phyloP scores from a whole-genome alignment of 2,888 invertebrate species.

The Ormyrus thymus region DNA sequence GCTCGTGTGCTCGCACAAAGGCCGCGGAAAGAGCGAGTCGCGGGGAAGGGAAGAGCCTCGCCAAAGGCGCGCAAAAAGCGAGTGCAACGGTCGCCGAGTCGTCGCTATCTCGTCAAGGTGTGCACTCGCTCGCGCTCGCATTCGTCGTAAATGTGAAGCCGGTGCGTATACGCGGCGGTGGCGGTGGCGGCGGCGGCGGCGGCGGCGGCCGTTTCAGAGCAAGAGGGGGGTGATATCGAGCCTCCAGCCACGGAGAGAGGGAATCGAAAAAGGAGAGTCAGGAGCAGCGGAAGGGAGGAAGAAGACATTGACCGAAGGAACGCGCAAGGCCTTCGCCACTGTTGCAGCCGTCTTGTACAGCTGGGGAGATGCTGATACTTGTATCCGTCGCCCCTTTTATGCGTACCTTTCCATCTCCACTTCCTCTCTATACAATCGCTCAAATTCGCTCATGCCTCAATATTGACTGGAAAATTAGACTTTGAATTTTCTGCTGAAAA shows the following conservation, averaged over 20 bases:
- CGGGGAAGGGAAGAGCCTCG: not conserved
- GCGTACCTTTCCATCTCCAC: too few relatives aligned
- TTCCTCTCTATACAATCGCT: too few relatives aligned
- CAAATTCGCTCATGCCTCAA: too few relatives aligned
- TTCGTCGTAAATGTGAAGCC: conserved; percentile 10
- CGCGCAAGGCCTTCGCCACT: conserved; percentile 66
- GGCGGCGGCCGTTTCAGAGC: not conserved
- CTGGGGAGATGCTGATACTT: not conserved
- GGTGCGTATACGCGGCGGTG: conserved; percentile 12
- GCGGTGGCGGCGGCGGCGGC: not conserved
- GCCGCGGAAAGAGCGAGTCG: conserved; percentile 7
- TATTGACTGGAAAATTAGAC: too few relatives aligned
- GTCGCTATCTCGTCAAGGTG: conserved; percentile 36
- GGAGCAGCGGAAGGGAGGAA: conserved; percentile 56
- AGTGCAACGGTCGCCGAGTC: conserved; percentile 9
- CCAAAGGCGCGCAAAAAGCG: conserved; percentile 9
- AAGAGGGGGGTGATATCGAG: conserved; percentile 46
- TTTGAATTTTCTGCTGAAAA: too few relatives aligned
- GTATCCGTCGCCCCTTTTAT: too few relatives aligned
- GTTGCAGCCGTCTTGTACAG: not conserved
- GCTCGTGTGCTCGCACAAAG: not conserved
- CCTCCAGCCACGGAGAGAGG: not conserved
- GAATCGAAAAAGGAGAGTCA: not conserved
- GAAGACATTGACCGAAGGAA: conserved; percentile 75
- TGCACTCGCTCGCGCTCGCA: conserved; percentile 17